Conservation (phyloP, 2,888 invertebrate genomes). For the Notocelia uddmanniana region DNA sequence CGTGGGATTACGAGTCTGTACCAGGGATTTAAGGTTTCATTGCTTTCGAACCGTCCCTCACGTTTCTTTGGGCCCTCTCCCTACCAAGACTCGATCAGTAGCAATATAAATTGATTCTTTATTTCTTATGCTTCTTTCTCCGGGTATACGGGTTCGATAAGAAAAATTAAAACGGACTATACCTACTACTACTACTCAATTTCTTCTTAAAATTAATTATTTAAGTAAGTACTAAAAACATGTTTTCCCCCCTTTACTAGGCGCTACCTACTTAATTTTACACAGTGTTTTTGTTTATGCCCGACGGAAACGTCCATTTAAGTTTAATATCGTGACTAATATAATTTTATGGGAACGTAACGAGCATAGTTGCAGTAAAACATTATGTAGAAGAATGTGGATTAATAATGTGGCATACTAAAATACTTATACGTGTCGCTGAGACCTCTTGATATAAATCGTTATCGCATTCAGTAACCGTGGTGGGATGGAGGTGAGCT, state of each 20-base stretch:
- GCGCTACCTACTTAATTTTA: background rate
- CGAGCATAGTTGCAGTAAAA: conserved; percentile 19
- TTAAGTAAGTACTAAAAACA: background rate
- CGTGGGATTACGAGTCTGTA: conserved; percentile 84
- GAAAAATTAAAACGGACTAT: background rate
- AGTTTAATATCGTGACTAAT: conserved; percentile 25
- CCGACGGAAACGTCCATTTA: conserved; percentile 27
- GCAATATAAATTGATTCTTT: background rate
- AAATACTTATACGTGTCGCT: conserved; percentile 20
- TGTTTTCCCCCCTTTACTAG: too few relatives aligned
- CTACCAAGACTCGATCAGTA: conserved; percentile 48
- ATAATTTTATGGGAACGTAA: conserved; percentile 25
- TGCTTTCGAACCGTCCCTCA: conserved; percentile 68
- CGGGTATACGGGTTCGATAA: background rate
- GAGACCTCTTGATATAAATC: conserved; percentile 16
- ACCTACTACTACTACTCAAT: too few relatives aligned
- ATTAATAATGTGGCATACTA: conserved; percentile 10
- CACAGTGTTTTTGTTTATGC: conserved; percentile 8
- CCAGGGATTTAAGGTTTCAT: conserved; percentile 86
- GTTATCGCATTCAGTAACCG: conserved; percentile 17
- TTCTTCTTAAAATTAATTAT: background rate
- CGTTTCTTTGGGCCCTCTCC: conserved; percentile 49
- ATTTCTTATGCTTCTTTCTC: background rate
- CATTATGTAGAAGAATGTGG: conserved; percentile 13
- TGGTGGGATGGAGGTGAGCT: conserved; percentile 19